Evolutionary conservation across 1,140 invertebrate species (phyloP), one percentile per base, ranked within the genome.

Genomic region (Diuraphis noxia): DNA sequence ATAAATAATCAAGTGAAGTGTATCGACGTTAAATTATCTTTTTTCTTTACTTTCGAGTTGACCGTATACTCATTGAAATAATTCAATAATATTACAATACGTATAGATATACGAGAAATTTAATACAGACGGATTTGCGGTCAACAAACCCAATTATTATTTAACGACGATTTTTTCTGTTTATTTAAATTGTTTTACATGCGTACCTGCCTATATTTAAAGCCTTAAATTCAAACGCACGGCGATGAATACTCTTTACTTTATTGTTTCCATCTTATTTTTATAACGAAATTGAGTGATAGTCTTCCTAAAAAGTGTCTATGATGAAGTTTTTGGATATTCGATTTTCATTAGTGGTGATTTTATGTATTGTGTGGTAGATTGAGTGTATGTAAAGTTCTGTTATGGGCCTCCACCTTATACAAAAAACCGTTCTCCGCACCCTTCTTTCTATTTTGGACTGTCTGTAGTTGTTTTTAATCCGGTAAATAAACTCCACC

Each of bases 401-500:
- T 86, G 84, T 86, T 21, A 34, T 43, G n/a, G 8, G 43, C 34
- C 13, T 84, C 40, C 81, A 86, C 82, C 43, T 21, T 38, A 86
- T 25, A 38, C 34, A 38, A 34, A 52, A 86, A 86, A 86, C 4
- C 85, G 23, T 49, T 52, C 43, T 34, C 10, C 46, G 34, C 23
- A 10, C 34, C 46, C 43, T 25, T 36, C 34, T 86, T 25, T 36
- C 46, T 34, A 36, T 36, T 88, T 63, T n/a, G 34, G 38, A 88
- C 86, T 21, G 49, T 41, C 25, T 40, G 86, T n/a, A 63, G 49
- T 40, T 30, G 49, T 88, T 88, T 88, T 88, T 88, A 88, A 88
- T 88, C 86, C 49, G 23, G 46, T 86, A 86, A 86, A 86, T 49
- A 52, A 86, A 86, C 85, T 46, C 46, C 10, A 49, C 85, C 85